phyloP scores from a whole-genome alignment of 2,888 invertebrate species.

The Cryptus viduatorius region DNA sequence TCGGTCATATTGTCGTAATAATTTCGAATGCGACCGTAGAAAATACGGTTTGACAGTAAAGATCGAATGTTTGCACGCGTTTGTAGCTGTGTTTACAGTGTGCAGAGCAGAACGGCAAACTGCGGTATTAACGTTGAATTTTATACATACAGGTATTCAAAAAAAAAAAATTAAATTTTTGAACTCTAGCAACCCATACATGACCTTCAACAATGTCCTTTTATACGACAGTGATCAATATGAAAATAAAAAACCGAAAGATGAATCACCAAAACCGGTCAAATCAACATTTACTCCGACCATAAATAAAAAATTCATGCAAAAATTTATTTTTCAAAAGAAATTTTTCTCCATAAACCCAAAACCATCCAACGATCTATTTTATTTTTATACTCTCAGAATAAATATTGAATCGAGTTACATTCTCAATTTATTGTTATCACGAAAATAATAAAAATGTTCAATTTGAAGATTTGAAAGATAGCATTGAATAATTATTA shows the following conservation, averaged over 20 bases:
- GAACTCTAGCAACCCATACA: not conserved
- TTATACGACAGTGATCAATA: not conserved
- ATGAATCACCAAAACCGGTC: not conserved
- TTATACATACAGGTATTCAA: slow-evolving; percentile 14
- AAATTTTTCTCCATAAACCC: not conserved
- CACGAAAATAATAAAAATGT: not conserved
- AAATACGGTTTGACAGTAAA: slow-evolving; percentile 15
- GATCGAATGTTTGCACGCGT: slow-evolving; percentile 18
- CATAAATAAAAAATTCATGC: not conserved
- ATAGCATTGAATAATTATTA: not conserved
- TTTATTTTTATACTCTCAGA: not conserved
- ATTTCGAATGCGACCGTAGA: slow-evolving; percentile 35
- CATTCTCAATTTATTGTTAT: not conserved
- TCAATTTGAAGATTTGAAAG: not conserved
- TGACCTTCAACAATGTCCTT: not conserved
- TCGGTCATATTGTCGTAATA: slow-evolving; percentile 37
- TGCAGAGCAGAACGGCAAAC: not conserved
- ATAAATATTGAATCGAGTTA: not conserved
- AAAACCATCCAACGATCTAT: not conserved
- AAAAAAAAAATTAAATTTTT: not conserved
- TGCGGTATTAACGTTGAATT: not conserved
- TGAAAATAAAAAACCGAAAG: not conserved
- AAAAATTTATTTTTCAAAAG: not conserved
- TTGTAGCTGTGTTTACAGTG: slow-evolving; percentile 18
- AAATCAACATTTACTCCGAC: not conserved